Conservation (phyloP, 2,113 vertebrate species). For the Picathartes gymnocephalus region DNA sequence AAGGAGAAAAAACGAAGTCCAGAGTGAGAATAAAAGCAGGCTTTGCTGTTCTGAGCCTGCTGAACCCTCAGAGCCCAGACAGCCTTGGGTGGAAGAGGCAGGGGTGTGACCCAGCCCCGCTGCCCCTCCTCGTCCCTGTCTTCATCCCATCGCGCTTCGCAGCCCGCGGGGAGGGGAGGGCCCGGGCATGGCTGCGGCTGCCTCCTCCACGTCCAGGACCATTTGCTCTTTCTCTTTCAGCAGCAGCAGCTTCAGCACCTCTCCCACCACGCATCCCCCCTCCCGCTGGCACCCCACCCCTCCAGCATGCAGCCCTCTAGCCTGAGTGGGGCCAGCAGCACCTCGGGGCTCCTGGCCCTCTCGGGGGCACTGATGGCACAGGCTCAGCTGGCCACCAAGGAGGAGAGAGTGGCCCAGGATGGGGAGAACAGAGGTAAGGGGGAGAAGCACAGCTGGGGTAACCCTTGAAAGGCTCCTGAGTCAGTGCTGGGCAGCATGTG, state of each 20-base stretch:
- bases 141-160: not conserved
- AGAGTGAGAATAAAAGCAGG: not conserved
- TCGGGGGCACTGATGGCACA: slow-evolving; percentile 79
- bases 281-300: slow-evolving; percentile 82
- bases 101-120: rapidly evolving
- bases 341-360: slow-evolving; percentile 80
- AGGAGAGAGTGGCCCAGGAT: slow-evolving; percentile 79
- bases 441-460: not conserved
- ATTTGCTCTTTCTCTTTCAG: slow-evolving; percentile 72
- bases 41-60: not conserved
- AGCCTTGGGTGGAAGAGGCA: not conserved
- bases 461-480: not conserved
- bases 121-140: not conserved
- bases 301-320: slow-evolving; percentile 77
- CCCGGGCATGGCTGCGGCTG: not conserved
- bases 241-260: slow-evolving; percentile 96
- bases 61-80: not conserved
- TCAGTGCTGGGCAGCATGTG: not conserved
- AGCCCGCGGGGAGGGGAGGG: not conserved
- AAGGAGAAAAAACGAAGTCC: not conserved
- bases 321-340: slow-evolving; percentile 72
- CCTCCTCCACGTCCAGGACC: not conserved
- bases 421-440: slow-evolving; percentile 81
- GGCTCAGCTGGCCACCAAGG: slow-evolving; percentile 79
- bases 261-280: slow-evolving; percentile 82